Evolutionary conservation across 2,888 invertebrate species (phyloP).

Genomic region (Crocallis elinguaria): DNA sequence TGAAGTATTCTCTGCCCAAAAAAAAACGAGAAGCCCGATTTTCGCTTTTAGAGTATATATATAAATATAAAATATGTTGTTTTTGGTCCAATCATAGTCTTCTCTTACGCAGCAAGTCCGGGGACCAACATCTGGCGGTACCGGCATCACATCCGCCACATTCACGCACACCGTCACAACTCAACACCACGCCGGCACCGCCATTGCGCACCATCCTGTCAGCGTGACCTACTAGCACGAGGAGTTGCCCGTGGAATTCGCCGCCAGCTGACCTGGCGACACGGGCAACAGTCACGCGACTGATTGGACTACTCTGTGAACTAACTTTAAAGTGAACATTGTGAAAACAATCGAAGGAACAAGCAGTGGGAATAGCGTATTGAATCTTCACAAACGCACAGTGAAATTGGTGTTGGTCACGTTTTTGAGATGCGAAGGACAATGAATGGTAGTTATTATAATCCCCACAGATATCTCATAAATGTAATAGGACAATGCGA

Average conservation of each 20-base stretch:
- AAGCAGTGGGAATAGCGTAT: background rate
- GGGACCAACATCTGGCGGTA: constrained; percentile 42
- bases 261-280: constrained; percentile 23
- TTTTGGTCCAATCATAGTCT: no score
- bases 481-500: no score
- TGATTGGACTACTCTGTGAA: background rate
- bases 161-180: constrained; percentile 58
- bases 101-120: constrained; percentile 58
- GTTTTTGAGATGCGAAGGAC: background rate
- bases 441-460: no score
- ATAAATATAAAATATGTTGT: no score
- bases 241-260: constrained; percentile 5
- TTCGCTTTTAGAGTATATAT: no score
- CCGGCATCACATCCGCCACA: constrained; percentile 48
- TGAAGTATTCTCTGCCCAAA: no score
- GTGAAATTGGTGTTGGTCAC: background rate
- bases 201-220: constrained; percentile 74
- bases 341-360: no score
- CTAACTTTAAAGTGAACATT: no score
- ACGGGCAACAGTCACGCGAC: background rate
- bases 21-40: no score
- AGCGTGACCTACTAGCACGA: constrained; percentile 77
- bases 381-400: background rate
- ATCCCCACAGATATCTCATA: no score
- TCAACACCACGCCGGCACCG: constrained; percentile 63